A percentile compares a stretch with the other conserved stretches of the same genome.
Conservation (phyloP, 1,140 invertebrate genomes). For the Pseudomyrmex sp. region DNA sequence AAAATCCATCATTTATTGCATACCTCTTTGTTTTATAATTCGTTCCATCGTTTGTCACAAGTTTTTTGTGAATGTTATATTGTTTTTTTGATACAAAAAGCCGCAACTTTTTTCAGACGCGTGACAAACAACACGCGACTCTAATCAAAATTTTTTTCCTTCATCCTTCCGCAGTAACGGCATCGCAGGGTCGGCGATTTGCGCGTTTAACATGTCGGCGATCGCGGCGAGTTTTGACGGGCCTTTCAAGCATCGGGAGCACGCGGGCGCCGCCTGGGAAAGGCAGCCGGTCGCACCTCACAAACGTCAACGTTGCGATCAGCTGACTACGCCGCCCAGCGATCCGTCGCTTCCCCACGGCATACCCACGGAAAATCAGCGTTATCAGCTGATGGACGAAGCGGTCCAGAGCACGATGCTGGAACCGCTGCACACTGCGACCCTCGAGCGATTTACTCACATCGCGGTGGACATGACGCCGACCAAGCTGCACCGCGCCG, state of each 20-base stretch:
- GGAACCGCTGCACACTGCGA: conserved; percentile 89
- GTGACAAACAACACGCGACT: too few species aligned
- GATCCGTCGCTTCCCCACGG: conserved; percentile 69
- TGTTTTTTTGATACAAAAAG: neutral
- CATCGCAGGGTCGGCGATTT: conserved; percentile 96
- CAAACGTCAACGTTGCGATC: conserved; percentile 84
- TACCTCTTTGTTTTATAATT: neutral
- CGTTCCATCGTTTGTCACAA: conserved; percentile 3
- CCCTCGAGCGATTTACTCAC: conserved; percentile 91
- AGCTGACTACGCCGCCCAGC: conserved; percentile 62
- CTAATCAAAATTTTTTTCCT: conserved; percentile 12
- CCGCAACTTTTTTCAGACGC: neutral
- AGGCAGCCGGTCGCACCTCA: conserved; percentile 81
- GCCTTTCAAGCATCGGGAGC: conserved; percentile 94
- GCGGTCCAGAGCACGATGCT: conserved; percentile 91
- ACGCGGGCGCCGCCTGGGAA: conserved; percentile 92
- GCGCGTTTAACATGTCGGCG: conserved; percentile 94
- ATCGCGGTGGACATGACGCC: conserved; percentile 91
- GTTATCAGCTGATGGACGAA: conserved; percentile 95
- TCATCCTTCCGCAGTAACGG: conserved; percentile 89
- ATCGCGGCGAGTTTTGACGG: conserved; percentile 94
- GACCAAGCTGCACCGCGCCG: conserved; percentile 88
- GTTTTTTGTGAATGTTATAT: too few species aligned
- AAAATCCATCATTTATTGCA: neutral
- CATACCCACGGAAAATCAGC: conserved; percentile 90